Percentiles rank a stretch among this genome's conserved stretches.
These are phyloP conservation scores for Drosophila anomalata DNA, from an alignment of 2,888 invertebrate species.

Conservation along the genomic window DNA sequence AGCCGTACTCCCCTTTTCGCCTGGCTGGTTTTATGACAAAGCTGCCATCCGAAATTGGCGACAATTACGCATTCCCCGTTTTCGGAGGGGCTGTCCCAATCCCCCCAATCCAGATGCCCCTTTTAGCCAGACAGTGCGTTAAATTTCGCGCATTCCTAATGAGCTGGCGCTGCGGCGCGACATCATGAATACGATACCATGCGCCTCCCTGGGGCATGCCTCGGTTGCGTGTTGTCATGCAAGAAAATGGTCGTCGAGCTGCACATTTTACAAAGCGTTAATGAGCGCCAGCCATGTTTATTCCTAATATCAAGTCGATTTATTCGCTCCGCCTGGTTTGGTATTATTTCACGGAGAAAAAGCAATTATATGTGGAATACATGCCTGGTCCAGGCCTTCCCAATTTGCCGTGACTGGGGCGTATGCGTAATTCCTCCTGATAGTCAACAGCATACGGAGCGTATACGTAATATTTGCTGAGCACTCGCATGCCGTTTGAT, in stretches of 20 bases:
- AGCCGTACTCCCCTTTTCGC: conserved; percentile 3
- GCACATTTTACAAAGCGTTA: conserved; percentile 64
- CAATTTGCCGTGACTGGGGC: conserved; percentile 14
- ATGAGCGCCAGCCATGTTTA: conserved; percentile 56
- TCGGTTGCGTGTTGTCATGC: conserved; percentile 34
- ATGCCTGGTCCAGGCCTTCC: neutral
- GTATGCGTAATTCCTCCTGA: conserved; percentile 60
- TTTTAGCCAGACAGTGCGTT: conserved; percentile 25
- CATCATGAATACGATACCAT: conserved; percentile 55
- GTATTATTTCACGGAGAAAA: conserved; percentile 17
- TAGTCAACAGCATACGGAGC: conserved; percentile 32
- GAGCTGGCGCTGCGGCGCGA: conserved; percentile 44
- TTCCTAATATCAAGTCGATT: conserved; percentile 54
- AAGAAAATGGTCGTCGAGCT: conserved; percentile 55
- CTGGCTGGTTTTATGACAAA: conserved; percentile 16
- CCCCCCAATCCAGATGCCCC: neutral
- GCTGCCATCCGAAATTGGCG: conserved; percentile 32
- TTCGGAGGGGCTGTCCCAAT: neutral
- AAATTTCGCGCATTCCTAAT: conserved; percentile 69
- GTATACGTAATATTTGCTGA: conserved; percentile 46
- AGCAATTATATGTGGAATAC: neutral
- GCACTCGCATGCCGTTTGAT: conserved; percentile 35
- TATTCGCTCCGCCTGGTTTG: conserved; percentile 48
- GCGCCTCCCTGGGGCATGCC: conserved; percentile 24
- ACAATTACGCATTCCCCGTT: conserved; percentile 34